A percentile compares a stretch with the other conserved stretches of the same genome.
phyloP scores from a whole-genome alignment of 2,113 vertebrate species.

The rabbit (Oryctolagus cuniculus) region mOryCun1.1 NC_091433.1:144625501-144626000 shows the following conservation, averaged over 20 bases:
- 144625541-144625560: too few species aligned
- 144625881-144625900: too few species aligned
- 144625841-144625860: background rate
- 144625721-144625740: background rate
- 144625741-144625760: slow-evolving; percentile 8
- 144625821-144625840: background rate
- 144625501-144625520: background rate
- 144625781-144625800: background rate
- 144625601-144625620: too few species aligned
- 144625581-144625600: too few species aligned
- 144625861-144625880: too few species aligned
- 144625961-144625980: too few species aligned
- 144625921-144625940: too few species aligned
- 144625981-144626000: too few species aligned
- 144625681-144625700: slow-evolving; percentile 15
- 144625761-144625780: background rate
- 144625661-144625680: background rate
- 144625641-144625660: background rate
- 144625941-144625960: too few species aligned
- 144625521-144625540: slow-evolving; percentile 28
- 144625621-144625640: too few species aligned
- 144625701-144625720: background rate
- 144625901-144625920: too few species aligned
- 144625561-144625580: too few species aligned
- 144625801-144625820: background rate